These are phyloP conservation scores for Drosophila algonquin DNA, from an alignment of 2,888 invertebrate genomes.

Conservation along the genomic window DNA sequence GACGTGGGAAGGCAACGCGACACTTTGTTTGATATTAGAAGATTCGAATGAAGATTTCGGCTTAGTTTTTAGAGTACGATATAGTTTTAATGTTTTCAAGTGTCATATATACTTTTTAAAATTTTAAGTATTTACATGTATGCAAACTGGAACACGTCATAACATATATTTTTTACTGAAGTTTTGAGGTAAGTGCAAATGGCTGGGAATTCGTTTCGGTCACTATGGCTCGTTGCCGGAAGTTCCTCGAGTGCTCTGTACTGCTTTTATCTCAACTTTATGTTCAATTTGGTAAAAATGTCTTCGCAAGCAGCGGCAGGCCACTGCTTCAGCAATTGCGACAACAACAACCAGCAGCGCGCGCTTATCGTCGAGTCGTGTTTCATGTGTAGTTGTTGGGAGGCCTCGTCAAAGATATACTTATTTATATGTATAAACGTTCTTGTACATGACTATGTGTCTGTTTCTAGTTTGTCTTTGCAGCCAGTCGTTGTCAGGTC, in stretches of 20 bases:
- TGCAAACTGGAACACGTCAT: too few species aligned
- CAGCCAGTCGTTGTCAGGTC: slow-evolving; percentile 4
- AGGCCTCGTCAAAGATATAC: not conserved
- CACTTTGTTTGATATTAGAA: too few species aligned
- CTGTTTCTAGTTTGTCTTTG: slow-evolving; percentile 5
- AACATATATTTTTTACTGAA: too few species aligned
- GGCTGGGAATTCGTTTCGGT: not conserved
- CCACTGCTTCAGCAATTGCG: not conserved
- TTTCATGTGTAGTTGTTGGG: not conserved
- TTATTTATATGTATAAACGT: not conserved
- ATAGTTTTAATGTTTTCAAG: too few species aligned
- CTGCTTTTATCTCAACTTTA: slow-evolving; percentile 15
- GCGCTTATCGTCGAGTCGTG: not conserved
- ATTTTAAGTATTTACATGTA: too few species aligned
- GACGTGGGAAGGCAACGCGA: too few species aligned
- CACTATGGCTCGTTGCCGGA: not conserved
- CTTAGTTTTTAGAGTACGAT: too few species aligned
- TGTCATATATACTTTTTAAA: too few species aligned
- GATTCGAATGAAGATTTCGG: too few species aligned
- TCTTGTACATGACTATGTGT: slow-evolving; percentile 9
- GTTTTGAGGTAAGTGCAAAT: too few species aligned
- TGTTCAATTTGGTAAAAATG: slow-evolving; percentile 3
- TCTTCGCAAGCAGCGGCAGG: not conserved
- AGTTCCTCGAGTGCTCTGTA: slow-evolving; percentile 2
- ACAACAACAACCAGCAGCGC: not conserved